phyloP scores from a whole-genome alignment of 2,888 invertebrate species.

The Liodrosophila aerea region DNA sequence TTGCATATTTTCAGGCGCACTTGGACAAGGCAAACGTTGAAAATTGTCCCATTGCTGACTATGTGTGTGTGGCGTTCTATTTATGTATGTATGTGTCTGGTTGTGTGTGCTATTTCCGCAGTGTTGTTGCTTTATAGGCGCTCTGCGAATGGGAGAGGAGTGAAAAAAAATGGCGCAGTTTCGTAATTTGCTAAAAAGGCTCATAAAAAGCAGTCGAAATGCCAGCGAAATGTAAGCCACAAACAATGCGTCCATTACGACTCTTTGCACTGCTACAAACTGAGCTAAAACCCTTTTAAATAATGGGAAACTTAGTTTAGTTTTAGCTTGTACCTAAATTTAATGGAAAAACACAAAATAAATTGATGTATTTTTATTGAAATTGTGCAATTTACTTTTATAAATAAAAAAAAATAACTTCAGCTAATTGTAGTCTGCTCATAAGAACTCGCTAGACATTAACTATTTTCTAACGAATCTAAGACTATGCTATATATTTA shows the following conservation, averaged over 20 bases:
- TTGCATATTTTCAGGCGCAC: constrained; percentile 63
- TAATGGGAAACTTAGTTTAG: no score
- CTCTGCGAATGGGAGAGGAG: constrained; percentile 24
- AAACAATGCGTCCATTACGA: constrained; percentile 25
- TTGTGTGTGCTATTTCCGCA: constrained; percentile 40
- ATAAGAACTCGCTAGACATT: no score
- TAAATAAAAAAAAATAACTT: no score
- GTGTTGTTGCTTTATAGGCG: constrained; percentile 64
- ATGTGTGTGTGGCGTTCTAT: constrained; percentile 20
- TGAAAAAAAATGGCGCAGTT: constrained; percentile 65
- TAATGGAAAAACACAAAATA: no score
- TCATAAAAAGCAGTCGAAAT: constrained; percentile 66
- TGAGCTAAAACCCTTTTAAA: no score
- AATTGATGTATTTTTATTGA: no score
- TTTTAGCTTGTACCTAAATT: no score
- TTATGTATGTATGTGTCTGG: constrained; percentile 16
- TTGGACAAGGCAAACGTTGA: constrained; percentile 31
- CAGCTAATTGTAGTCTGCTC: no score
- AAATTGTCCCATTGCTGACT: constrained; percentile 35
- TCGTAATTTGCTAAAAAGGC: constrained; percentile 73
- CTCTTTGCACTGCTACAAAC: constrained; percentile 24
- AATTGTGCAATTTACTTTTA: no score
- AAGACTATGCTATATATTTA: no score
- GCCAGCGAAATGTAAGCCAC: constrained; percentile 33
- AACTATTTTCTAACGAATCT: no score